Conservation (phyloP, 2,113 vertebrate genomes). For the Esox niger region DNA sequence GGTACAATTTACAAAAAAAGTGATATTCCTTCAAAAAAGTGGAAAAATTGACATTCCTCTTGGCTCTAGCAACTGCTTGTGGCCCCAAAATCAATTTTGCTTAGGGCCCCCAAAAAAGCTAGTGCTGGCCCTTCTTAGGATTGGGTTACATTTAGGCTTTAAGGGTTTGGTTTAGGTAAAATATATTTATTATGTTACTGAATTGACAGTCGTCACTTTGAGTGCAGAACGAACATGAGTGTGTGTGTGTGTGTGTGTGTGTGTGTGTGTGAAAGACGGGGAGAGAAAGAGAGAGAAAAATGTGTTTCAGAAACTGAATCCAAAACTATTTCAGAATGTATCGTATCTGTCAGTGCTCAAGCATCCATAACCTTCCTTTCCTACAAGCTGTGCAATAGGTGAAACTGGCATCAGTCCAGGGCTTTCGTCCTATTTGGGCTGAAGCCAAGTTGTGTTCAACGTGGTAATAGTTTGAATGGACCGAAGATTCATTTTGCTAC, state of each 20-base stretch:
- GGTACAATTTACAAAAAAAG: too few species aligned
- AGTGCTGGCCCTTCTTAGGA: too few species aligned
- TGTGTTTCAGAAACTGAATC: neutral
- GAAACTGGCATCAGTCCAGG: constrained; percentile 29
- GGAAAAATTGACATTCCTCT: too few species aligned
- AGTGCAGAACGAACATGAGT: too few species aligned
- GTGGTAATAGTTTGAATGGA: neutral
- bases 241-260: neutral
- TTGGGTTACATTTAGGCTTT: too few species aligned
- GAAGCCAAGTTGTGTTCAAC: constrained; percentile 15
- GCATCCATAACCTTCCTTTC: constrained; percentile 1
- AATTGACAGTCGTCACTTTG: too few species aligned
- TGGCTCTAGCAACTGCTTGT: too few species aligned
- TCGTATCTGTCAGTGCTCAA: neutral
- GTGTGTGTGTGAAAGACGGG: neutral
- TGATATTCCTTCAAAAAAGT: too few species aligned
- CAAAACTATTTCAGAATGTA: neutral
- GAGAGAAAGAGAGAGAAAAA: neutral
- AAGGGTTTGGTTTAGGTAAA: too few species aligned
- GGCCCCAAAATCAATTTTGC: too few species aligned
- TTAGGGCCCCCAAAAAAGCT: too few species aligned
- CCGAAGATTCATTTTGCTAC: neutral
- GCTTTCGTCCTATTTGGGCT: constrained; percentile 19
- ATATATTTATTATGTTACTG: too few species aligned
- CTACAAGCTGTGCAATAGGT: constrained; percentile 5